Evolutionary conservation across 92 coral and sea anemone genomes (phyloP), one percentile per base, ranked within the genome.

Genomic region (Heliopora coerulea): DNA sequence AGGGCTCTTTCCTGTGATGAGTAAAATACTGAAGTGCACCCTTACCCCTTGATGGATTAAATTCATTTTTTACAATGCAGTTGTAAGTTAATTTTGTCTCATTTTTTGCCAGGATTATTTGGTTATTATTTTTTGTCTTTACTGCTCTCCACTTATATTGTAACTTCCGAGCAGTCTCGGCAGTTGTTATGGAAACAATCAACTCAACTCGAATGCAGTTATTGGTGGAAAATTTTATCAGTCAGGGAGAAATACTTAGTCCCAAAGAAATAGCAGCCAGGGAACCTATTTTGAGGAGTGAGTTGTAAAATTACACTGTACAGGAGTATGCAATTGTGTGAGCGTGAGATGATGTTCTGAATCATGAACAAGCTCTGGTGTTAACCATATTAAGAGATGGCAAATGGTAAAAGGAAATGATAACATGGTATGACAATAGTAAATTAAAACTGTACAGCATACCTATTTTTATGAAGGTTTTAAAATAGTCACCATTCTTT

Each of bases 121-220:
- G 99, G 99, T 83, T 87, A 24, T 75, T 95, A 70, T 95, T 95
- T 75, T 85, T 86, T 73, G 56, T 95, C 82, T 95, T 95, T 85
- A 90, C 99, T 3, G 85, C 79, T 31, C 84, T 95, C 8, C 99
- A 95, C 62, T 81, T 95, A 15, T 95, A 95, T 68, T 83, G 89
- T 33, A 95, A 95, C 80, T 95, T 80, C 74, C 89, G 96, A 9
- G 99, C 99, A 8, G 99, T 95, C 31, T 88, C 97, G 9, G 81
- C 99, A 26, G 99, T 95, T 35, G 83, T 95, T 79, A 95, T 95
- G 85, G 99, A 95, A 67, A 95, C 99, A 14, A 75, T 95, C 18
- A 95, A 78, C 62, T 44, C 82, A 17, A 56, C 97, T 8, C 99
- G 99, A 48, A 84, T 95, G 61, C 92, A 84, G 60, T 76, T 95